Percentiles rank a stretch among this genome's conserved stretches.
These are phyloP conservation scores for Ichneumoninae sp. DNA, from an alignment of 2,888 invertebrate species.

Conservation along the genomic window DNA sequence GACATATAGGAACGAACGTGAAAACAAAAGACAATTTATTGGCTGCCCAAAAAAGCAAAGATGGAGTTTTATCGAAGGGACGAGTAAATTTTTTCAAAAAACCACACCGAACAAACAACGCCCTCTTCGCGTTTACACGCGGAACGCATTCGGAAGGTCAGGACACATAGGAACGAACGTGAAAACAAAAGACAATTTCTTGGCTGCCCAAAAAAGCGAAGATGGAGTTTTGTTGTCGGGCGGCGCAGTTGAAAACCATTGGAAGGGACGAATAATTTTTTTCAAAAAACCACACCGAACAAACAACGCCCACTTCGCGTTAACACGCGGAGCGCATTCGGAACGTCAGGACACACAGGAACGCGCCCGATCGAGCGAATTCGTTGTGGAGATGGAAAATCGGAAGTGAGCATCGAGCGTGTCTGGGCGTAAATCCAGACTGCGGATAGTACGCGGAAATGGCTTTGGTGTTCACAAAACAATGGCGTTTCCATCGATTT, in stretches of 20 bases:
- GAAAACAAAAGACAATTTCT: conserved; percentile 17
- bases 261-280: conserved; percentile 11
- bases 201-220: background rate
- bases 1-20: background rate
- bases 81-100: background rate
- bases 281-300: conserved; percentile 1
- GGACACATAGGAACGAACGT: background rate
- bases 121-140: background rate
- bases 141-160: no score
- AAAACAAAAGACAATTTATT: conserved; percentile 23
- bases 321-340: conserved; percentile 2
- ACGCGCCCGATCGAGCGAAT: conserved; percentile 20
- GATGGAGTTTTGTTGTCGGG: conserved; percentile 8
- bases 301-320: conserved; percentile 32
- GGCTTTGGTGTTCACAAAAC: conserved; percentile 29
- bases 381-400: conserved; percentile 14
- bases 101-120: background rate
- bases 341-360: background rate
- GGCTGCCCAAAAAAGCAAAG: background rate
- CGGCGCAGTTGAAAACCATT: background rate
- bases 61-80: background rate
- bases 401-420: conserved; percentile 49
- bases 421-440: conserved; percentile 42
- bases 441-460: conserved; percentile 11
- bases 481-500: conserved; percentile 50